Base-by-base conservation (phyloP, 2,113 vertebrate species). In the Rutilus rutilus region DNA sequence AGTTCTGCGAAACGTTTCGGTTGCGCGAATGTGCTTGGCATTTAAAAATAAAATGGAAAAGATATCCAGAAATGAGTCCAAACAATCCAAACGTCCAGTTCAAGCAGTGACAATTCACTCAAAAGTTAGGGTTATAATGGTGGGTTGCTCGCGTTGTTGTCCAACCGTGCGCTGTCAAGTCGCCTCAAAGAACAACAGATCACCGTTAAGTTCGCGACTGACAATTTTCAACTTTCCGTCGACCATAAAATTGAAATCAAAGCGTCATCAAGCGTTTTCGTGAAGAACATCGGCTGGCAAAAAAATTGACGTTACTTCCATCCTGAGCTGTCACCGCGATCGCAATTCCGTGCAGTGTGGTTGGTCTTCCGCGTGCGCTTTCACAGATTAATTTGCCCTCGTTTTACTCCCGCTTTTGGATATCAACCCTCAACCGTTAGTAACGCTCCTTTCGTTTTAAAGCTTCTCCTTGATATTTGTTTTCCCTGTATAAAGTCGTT, bases 401-500 rank as follows among this genome's bases (percentile, higher is more conserved):
- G 82, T 83, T 10, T 9, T 21, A 60, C 71, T 90, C 83, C 33
- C 52, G 52, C 36, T 8, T 7, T 88, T 36, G 59, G 36, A 73
- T 75, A 36, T 59, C 47, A 73, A 71, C 25, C 47, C 27, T 7
- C 27, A 36, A 5, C 11, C 42, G 42, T 33, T 33, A 33, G 33
- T 71, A 14, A 27, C 50, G 23, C 52, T 83, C 33, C 50, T 17
- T 54, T 74, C 23, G 47, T 54, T 69, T 19, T 0, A 64, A 64
- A 17, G 59, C 79, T 45, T 83, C 15, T 60, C 69, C 39, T 8
- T 30, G 50, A 67, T 60, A 86, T 57, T 85, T 90, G 42, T 88
- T 88, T 84, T 88, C 21, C 50, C 45, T 17, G 17, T 64, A 78
- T 87, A 36, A 82, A 87, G 89, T 52, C 90, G 88, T 91, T 91